Evolutionary conservation across 2,797 vertebrate species (phyloP).

Genomic region (Propithecus perrieri): DNA sequence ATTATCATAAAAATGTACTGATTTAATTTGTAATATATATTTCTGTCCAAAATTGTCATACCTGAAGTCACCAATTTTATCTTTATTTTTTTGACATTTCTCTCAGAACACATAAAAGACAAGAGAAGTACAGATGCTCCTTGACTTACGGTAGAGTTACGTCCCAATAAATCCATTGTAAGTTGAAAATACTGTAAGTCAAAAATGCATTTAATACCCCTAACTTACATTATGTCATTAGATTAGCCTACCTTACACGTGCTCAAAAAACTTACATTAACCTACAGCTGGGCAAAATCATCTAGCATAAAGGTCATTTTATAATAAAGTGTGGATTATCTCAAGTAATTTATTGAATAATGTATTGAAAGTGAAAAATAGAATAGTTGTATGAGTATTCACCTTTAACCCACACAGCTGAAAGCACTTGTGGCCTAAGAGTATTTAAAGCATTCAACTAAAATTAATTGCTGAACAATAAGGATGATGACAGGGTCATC

Average conservation of each 20-base stretch:
- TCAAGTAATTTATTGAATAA: background rate
- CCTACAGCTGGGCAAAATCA: background rate
- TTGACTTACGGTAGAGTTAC: background rate
- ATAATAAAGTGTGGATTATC: background rate
- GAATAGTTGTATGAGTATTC: background rate
- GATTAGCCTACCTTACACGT: background rate
- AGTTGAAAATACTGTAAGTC: background rate
- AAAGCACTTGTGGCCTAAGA: background rate
- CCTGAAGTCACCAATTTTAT: background rate
- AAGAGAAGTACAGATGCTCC: background rate
- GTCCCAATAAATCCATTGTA: background rate
- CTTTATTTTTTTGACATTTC: background rate
- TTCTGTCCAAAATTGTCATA: slow-evolving; percentile 19
- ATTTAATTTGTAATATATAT: background rate
- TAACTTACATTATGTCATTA: background rate
- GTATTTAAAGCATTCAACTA: background rate
- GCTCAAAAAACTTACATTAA: background rate
- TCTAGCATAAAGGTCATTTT: background rate
- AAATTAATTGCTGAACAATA: background rate
- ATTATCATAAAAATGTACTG: slow-evolving; percentile 4
- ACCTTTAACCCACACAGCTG: too few species aligned
- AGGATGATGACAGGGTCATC: background rate
- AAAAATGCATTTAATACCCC: background rate
- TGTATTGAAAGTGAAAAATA: background rate
- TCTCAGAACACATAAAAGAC: background rate